Percentiles rank a stretch among this genome's conserved stretches.
phyloP scores from a whole-genome alignment of 2,888 invertebrate species.

The Mythimna ferrago region DNA sequence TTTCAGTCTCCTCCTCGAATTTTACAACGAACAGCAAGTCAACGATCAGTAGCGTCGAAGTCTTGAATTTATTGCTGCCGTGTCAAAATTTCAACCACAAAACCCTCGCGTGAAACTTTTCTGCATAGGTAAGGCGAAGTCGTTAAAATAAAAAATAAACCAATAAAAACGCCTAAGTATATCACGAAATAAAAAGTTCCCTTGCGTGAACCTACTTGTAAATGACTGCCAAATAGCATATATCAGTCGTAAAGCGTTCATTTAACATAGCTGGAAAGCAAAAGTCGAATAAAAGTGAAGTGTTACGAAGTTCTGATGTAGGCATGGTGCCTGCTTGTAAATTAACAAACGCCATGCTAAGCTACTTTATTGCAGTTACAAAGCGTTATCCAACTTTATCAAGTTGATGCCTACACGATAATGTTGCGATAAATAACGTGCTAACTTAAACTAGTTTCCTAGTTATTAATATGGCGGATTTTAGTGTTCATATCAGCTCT shows the following conservation, averaged over 20 bases:
- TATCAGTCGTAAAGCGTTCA: slow-evolving; percentile 60
- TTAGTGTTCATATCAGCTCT: slow-evolving; percentile 41
- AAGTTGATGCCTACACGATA: slow-evolving; percentile 73
- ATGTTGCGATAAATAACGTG: slow-evolving; percentile 77
- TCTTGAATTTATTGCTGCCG: slow-evolving; percentile 27
- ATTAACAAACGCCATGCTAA: slow-evolving; percentile 77
- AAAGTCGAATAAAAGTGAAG: slow-evolving; percentile 67
- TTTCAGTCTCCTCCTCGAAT: slow-evolving; percentile 15
- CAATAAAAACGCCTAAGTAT: slow-evolving; percentile 39
- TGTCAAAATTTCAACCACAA: slow-evolving; percentile 24
- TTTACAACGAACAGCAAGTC: background rate
- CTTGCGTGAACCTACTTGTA: slow-evolving; percentile 56
- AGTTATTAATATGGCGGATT: slow-evolving; percentile 38
- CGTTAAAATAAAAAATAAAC: slow-evolving; percentile 46
- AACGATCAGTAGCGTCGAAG: slow-evolving; percentile 1
- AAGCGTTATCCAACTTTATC: slow-evolving; percentile 80
- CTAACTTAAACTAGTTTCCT: slow-evolving; percentile 64
- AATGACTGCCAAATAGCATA: slow-evolving; percentile 57
- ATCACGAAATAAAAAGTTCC: slow-evolving; percentile 47
- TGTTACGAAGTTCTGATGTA: slow-evolving; percentile 68
- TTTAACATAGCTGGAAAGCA: slow-evolving; percentile 58
- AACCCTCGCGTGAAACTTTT: slow-evolving; percentile 22
- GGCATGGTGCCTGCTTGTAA: slow-evolving; percentile 66
- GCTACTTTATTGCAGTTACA: slow-evolving; percentile 65
- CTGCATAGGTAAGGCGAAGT: slow-evolving; percentile 16